phyloP scores from a whole-genome alignment of 2,113 vertebrate species.

The Sander vitreus region DNA sequence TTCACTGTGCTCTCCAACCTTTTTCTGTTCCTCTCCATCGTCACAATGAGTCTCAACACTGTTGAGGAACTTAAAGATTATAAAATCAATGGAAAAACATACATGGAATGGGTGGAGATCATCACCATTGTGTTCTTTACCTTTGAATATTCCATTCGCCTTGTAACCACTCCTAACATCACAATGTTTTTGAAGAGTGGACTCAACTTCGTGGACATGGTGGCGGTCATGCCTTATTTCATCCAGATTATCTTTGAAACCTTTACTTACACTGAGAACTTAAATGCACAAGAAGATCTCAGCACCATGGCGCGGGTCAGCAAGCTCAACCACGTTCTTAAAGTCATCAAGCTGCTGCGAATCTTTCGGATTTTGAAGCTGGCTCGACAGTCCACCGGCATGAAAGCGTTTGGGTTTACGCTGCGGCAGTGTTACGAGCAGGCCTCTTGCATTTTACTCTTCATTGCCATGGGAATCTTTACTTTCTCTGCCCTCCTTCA shows the following conservation, averaged over 20 bases:
- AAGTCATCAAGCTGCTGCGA: conserved; percentile 87
- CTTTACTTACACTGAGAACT: conserved; percentile 26
- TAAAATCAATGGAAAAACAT: conserved; percentile 74
- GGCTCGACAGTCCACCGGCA: conserved; percentile 88
- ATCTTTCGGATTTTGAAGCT: conserved; percentile 90
- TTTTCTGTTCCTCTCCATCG: conserved; percentile 88
- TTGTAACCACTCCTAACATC: conserved; percentile 83
- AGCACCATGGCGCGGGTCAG: conserved; percentile 81
- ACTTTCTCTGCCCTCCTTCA: conserved; percentile 90
- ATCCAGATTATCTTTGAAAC: conserved; percentile 82
- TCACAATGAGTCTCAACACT: conserved; percentile 88
- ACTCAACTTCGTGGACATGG: conserved; percentile 87
- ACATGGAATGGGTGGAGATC: conserved; percentile 86
- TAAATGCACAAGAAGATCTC: conserved; percentile 78
- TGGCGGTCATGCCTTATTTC: conserved; percentile 88
- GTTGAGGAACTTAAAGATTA: conserved; percentile 86
- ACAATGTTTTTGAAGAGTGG: conserved; percentile 81
- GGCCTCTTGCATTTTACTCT: conserved; percentile 88
- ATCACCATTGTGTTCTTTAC: conserved; percentile 88
- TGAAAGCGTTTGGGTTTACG: conserved; percentile 89
- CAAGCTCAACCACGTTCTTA: conserved; percentile 87
- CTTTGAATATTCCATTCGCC: conserved; percentile 85
- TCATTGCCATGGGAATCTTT: conserved; percentile 90
- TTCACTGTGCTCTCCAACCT: conserved; percentile 87
- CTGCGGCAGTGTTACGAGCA: conserved; percentile 89